Percentiles rank a stretch among this genome's conserved stretches.
phyloP scores from a whole-genome alignment of 2,797 vertebrate genomes.

The Microhierax caerulescens region DNA sequence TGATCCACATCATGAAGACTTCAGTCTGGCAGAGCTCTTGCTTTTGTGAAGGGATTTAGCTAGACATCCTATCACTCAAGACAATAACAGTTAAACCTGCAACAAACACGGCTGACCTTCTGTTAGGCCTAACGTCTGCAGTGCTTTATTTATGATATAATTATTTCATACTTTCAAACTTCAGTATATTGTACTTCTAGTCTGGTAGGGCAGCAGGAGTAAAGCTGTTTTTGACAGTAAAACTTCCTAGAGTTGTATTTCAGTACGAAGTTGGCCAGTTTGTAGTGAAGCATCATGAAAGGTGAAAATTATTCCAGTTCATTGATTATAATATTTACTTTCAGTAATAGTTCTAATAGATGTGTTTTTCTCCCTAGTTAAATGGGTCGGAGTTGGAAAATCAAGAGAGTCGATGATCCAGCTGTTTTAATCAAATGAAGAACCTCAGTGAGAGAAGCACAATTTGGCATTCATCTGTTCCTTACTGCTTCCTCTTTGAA shows the following conservation, averaged over 20 bases:
- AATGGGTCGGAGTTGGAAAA: constrained; percentile 98
- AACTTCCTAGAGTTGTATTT: background rate
- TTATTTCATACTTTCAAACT: background rate
- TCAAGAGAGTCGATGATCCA: constrained; percentile 99
- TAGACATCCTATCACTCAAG: background rate
- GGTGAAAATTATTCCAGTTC: background rate
- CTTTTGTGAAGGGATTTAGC: background rate
- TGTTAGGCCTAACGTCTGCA: background rate
- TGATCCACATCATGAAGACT: background rate
- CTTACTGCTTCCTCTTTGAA: constrained; percentile 1
- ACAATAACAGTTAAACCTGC: background rate
- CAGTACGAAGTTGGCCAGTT: background rate
- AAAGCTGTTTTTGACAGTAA: background rate
- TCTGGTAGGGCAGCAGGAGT: background rate
- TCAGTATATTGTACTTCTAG: background rate
- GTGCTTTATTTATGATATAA: background rate
- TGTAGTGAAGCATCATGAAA: background rate
- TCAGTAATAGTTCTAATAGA: background rate
- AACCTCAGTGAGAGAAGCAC: constrained; percentile 37
- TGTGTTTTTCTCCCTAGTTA: constrained; percentile 81
- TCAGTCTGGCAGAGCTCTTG: background rate
- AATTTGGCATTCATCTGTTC: background rate
- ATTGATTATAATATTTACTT: background rate
- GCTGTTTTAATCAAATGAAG: constrained; percentile 85
- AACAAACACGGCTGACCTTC: background rate